Evolutionary conservation across 2,113 vertebrate species (phyloP).

Genomic region (Lathamus discolor): DNA sequence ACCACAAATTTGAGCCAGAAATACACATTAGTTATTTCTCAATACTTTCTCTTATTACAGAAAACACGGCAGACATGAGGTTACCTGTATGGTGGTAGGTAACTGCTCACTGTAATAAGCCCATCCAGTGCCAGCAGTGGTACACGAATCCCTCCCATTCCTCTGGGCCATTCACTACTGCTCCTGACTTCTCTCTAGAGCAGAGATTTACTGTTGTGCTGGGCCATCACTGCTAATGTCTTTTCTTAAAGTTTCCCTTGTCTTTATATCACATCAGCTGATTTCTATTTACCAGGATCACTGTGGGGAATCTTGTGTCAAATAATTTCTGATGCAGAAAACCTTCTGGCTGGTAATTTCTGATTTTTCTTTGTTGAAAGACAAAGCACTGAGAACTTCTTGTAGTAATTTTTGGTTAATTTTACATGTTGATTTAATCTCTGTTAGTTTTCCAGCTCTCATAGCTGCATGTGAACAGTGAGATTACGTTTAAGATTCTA

Average conservation of each 20-base stretch:
- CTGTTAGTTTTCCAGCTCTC: not conserved
- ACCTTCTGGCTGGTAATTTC: not conserved
- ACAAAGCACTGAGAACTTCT: not conserved
- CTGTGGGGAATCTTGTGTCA: not conserved
- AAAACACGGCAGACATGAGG: not conserved
- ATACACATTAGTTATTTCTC: not conserved
- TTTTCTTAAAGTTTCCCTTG: not conserved
- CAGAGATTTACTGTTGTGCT: not conserved
- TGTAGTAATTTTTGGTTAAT: not conserved
- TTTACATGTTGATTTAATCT: not conserved
- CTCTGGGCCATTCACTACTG: not conserved
- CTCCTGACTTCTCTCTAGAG: not conserved
- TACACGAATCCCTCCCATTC: accelerated
- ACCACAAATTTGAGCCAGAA: not conserved
- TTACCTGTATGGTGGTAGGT: not conserved
- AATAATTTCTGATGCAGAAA: not conserved
- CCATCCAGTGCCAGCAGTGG: not conserved
- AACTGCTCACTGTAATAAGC: not conserved
- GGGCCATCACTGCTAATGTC: not conserved
- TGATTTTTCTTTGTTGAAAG: not conserved
- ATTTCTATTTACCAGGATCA: not conserved
- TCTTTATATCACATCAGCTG: not conserved
- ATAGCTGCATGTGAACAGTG: not conserved
- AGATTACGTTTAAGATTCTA: not conserved
- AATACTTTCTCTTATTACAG: not conserved